Evolutionary conservation across 2,797 vertebrate genomes (phyloP).

Genomic region (Lepidocolaptes lacrymiger): DNA sequence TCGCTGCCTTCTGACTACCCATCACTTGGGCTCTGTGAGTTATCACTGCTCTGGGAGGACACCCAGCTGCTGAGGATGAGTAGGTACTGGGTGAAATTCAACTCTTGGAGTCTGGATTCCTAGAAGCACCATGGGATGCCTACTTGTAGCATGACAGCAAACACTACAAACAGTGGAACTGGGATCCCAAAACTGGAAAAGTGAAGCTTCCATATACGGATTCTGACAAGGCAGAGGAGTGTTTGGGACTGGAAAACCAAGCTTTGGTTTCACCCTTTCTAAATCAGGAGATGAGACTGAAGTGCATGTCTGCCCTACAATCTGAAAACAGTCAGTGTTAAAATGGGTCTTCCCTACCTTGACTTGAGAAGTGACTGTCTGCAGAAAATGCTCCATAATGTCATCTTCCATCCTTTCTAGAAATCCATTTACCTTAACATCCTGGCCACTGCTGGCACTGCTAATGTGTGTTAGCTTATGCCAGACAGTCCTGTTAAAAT

Average conservation of each 20-base stretch:
- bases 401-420: constrained; percentile 24
- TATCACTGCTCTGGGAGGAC: background rate
- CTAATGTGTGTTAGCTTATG: constrained; percentile 13
- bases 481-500: constrained; percentile 38
- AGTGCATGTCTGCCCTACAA: background rate
- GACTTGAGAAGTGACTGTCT: background rate
- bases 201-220: background rate
- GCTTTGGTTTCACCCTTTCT: background rate
- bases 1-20: background rate
- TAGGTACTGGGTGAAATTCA: background rate
- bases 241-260: background rate
- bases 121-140: background rate
- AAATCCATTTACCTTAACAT: background rate
- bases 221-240: background rate
- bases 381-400: background rate
- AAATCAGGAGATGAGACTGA: background rate
- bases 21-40: background rate
- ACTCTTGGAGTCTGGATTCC: background rate
- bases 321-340: background rate
- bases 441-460: background rate
- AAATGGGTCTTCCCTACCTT: constrained; percentile 15
- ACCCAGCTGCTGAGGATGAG: background rate
- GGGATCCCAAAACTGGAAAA: background rate
- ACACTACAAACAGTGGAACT: background rate
- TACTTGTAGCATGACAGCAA: background rate